Percentiles rank a stretch among this genome's conserved stretches.
Evolutionary conservation across 2,113 vertebrate genomes (phyloP).

Genomic region (Prunella fulvescens): DNA sequence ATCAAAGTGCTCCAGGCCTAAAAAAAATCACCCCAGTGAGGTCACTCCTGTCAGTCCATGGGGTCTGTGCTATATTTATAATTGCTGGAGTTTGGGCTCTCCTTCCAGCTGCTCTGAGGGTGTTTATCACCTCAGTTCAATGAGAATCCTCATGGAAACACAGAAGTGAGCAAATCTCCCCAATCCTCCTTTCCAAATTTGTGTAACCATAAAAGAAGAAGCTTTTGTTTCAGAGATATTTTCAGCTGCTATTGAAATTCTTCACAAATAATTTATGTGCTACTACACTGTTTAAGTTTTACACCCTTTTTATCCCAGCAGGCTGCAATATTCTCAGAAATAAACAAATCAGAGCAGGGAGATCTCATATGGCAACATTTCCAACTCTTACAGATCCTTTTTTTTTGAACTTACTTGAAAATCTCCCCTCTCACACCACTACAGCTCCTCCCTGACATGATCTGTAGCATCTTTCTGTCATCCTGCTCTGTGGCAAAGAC

Average conservation of each 20-base stretch:
- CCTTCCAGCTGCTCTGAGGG: rapidly evolving
- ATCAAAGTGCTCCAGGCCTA: neutral
- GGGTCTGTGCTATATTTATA: rapidly evolving
- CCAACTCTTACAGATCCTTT: neutral
- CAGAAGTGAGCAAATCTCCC: neutral
- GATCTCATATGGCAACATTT: neutral
- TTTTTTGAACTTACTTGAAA: neutral
- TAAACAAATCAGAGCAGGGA: neutral
- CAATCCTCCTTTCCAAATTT: neutral
- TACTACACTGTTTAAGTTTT: neutral
- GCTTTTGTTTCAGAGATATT: neutral
- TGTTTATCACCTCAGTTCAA: rapidly evolving
- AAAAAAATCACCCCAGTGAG: rapidly evolving
- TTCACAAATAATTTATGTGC: neutral
- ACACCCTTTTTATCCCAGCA: neutral
- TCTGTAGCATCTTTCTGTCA: neutral
- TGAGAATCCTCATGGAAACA: neutral
- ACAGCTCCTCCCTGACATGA: rapidly evolving
- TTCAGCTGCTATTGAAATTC: neutral
- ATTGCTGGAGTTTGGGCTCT: neutral
- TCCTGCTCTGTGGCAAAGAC: neutral
- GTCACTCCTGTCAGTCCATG: neutral
- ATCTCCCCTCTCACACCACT: neutral
- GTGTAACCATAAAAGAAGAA: neutral
- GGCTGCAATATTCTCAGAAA: neutral